Percentiles rank a stretch among this genome's conserved stretches.
Evolutionary conservation across 2,888 invertebrate genomes (phyloP).

Genomic region (Melinaea marsaeus): DNA sequence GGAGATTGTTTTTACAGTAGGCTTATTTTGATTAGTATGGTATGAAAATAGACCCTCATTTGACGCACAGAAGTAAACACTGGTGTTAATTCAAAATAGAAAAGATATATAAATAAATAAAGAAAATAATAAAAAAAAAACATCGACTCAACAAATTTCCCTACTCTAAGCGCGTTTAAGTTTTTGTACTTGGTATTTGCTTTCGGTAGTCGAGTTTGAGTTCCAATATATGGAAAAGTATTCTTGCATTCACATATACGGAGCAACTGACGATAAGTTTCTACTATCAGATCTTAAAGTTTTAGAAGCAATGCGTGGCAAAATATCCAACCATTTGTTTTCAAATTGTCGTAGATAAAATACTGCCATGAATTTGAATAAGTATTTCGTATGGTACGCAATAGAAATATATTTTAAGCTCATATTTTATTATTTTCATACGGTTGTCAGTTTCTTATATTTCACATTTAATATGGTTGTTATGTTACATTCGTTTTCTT

Average conservation of each 20-base stretch:
- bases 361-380: too few species aligned
- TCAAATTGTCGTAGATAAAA: conserved; percentile 20
- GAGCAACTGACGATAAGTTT: conserved; percentile 60
- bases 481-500: too few species aligned
- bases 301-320: conserved; percentile 36
- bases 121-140: conserved; percentile 6
- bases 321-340: conserved; percentile 25
- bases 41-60: too few species aligned
- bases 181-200: conserved; percentile 74
- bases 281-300: conserved; percentile 62
- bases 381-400: too few species aligned
- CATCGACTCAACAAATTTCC: conserved; percentile 36
- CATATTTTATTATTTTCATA: too few species aligned
- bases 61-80: too few species aligned
- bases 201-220: conserved; percentile 65
- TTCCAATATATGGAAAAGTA: conserved; percentile 70
- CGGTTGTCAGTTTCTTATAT: too few species aligned
- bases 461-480: too few species aligned
- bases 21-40: too few species aligned
- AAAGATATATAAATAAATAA: neutral
- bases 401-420: too few species aligned
- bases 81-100: too few species aligned
- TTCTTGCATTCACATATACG: conserved; percentile 66
- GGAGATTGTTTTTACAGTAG: too few species aligned
- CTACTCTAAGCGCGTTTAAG: conserved; percentile 55